These are phyloP conservation scores for Clitarchus hookeri DNA, from an alignment of 2,888 invertebrate genomes.

Conservation along the genomic window DNA sequence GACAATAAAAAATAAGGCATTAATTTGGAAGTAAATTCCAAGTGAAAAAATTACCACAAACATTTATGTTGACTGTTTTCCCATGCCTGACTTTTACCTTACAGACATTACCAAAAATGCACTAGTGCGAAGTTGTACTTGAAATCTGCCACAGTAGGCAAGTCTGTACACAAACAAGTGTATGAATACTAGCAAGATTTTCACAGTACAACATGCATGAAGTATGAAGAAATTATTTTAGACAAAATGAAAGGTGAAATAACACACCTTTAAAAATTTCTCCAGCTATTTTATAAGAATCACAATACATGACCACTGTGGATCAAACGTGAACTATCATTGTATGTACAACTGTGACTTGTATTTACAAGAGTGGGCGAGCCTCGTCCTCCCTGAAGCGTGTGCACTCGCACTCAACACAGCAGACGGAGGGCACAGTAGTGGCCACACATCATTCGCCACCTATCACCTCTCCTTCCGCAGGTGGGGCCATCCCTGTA, in stretches of 20 bases:
- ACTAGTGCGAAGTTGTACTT: not conserved
- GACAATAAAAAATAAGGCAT: too few species aligned
- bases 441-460: not conserved
- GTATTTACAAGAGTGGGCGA: too few species aligned
- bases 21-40: too few species aligned
- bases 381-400: too few species aligned
- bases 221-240: not conserved
- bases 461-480: not conserved
- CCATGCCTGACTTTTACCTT: not conserved
- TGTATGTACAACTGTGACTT: not conserved
- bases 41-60: too few species aligned
- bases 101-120: not conserved
- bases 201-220: not conserved
- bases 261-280: conserved; percentile 7
- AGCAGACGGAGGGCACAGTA: too few species aligned
- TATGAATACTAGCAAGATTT: not conserved
- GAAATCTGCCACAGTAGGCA: not conserved
- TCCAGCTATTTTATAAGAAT: conserved; percentile 7
- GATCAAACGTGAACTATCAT: not conserved
- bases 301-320: not conserved
- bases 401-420: too few species aligned
- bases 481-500: not conserved
- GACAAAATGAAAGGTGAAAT: not conserved
- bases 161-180: not conserved
- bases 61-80: not conserved